Conservation (phyloP, 1,140 invertebrate species). For the Drosophila pandora region DNA sequence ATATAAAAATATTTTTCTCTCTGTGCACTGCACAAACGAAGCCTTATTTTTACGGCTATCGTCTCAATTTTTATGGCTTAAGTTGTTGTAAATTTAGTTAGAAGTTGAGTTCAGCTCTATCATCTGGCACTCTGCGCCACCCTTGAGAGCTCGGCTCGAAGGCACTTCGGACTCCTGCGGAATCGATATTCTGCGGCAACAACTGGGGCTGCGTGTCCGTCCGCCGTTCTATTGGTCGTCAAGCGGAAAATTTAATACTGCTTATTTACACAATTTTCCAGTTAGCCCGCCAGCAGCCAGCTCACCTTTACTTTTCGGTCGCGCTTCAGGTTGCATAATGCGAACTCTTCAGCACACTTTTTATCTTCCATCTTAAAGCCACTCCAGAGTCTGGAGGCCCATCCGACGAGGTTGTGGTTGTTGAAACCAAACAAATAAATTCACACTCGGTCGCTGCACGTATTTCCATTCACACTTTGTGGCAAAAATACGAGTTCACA, state of each 20-base stretch:
- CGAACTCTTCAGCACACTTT: not conserved
- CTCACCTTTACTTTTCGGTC: slow-evolving; percentile 23
- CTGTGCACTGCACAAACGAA: slow-evolving; percentile 23
- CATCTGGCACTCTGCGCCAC: slow-evolving; percentile 22
- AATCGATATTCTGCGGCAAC: slow-evolving; percentile 66
- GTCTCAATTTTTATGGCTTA: slow-evolving; percentile 78
- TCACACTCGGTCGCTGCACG: slow-evolving; percentile 12
- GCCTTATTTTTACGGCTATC: slow-evolving; percentile 64
- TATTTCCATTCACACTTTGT: slow-evolving; percentile 65
- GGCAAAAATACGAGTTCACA: slow-evolving; percentile 73
- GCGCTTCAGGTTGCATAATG: slow-evolving; percentile 55
- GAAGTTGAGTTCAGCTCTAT: slow-evolving; percentile 42
- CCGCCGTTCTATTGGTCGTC: slow-evolving; percentile 69
- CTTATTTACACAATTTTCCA: slow-evolving; percentile 71
- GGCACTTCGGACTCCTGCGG: slow-evolving; percentile 28
- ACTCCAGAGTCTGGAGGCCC: not conserved
- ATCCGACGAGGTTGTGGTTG: slow-evolving; percentile 7
- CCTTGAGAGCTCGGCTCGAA: slow-evolving; percentile 19
- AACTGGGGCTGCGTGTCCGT: slow-evolving; percentile 52
- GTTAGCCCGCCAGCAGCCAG: slow-evolving; percentile 7
- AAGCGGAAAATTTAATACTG: slow-evolving; percentile 71
- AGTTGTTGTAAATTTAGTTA: slow-evolving; percentile 71
- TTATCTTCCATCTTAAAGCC: slow-evolving; percentile 41
- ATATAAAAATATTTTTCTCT: not conserved
- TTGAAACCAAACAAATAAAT: slow-evolving; percentile 30